Evolutionary conservation across 2,113 vertebrate species (phyloP), one percentile per base, ranked within the genome.

Genomic region (Chauna torquata): DNA sequence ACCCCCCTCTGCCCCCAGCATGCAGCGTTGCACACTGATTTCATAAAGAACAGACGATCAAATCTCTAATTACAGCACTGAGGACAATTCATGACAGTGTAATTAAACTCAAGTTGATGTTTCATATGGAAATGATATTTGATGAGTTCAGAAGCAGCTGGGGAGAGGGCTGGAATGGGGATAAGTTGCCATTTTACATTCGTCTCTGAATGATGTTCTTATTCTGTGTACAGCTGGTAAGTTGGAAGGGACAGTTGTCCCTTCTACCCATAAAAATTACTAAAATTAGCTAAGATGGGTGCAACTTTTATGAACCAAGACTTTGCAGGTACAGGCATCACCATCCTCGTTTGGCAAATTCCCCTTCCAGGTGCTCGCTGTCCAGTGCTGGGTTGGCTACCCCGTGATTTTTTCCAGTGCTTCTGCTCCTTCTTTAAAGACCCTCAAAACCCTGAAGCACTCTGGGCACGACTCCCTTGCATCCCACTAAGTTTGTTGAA

Each of bases 91-190:
- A 82, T 94, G 97, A 42, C 90, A 42, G 82, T 78, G 64, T 85
- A 82, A 95, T 97, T 94, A 88, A 89, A 92, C 75, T 93, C 76
- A 34, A 72, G 94, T 94, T 66, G 87, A 92, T 94, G 92, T 86
- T 96, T 92, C 88, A 25, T 93, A 61, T 96, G 97, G 98, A 97
- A 98, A 97, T 96, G 94, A 91, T 66, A 83, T 97, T 93, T 95
- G 96, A 91, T 97, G 96, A 88, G 72, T 94, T 96, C 72, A 71
- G 77, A 89, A 95, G 90, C 77, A 91, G 92, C 90, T 95, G 92
- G 90, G 84, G 78, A 77, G 90, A 86, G 55, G 90, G 45, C 34
- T 93, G 55, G 86, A 66, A 32, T 40, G 62, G 81, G 58, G 76
- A 79, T 75, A 45, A 9, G 17, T 76, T 91, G 45, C 65, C 64